Evolutionary conservation across 2,888 invertebrate genomes (phyloP), one percentile per base, ranked within the genome.

Genomic region (Rhagonycha lutea): DNA sequence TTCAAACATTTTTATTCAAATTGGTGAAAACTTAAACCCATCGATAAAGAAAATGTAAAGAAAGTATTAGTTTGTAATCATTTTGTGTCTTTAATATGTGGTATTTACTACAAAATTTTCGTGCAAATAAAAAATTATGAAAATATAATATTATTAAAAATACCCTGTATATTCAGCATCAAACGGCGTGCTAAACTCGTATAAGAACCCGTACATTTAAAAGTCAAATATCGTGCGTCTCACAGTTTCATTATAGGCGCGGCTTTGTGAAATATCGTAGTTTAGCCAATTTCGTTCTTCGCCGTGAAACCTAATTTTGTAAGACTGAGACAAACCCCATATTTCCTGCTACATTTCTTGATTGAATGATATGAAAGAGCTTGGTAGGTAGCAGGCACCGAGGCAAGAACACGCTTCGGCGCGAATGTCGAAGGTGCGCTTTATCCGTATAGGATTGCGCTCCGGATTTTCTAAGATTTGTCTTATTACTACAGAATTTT

Each of bases 261-360:
- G 84, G 85, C 84, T 85, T 83, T 83, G 83, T 84, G 84, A 85
- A 86, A 86, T 85, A 85, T 85, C 83, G 84, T 84, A 84, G 83
- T 84, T 85, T 83, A 85, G 83, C 85, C 85, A 86, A 85, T 85
- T 85, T 82, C 83, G 82, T 82, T 82, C 81, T 80, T 81, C 82
- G 82, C 83, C 81, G 83, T 82, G 83, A 85, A 85, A 86, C 86
- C 85, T 86, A 86, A 86, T 86, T 86, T 86, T 82, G 83, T 82
- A 82, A 84, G 83, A 82, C 84, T 83, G 85, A 85, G 84, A 85
- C 85, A 85, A 85, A 85, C 84, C 83, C 85, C 85, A 85, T 86
- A 85, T 86, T 86, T 86, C 85, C 85, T 85, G 85, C 84, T 85
- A 86, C 85, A 85, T 86, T 86, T 82, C 86, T 85, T 86, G 86